Percentiles rank a stretch among this genome's conserved stretches.
phyloP scores from a whole-genome alignment of 1,140 invertebrate species.

The Conus betulinus region DNA sequence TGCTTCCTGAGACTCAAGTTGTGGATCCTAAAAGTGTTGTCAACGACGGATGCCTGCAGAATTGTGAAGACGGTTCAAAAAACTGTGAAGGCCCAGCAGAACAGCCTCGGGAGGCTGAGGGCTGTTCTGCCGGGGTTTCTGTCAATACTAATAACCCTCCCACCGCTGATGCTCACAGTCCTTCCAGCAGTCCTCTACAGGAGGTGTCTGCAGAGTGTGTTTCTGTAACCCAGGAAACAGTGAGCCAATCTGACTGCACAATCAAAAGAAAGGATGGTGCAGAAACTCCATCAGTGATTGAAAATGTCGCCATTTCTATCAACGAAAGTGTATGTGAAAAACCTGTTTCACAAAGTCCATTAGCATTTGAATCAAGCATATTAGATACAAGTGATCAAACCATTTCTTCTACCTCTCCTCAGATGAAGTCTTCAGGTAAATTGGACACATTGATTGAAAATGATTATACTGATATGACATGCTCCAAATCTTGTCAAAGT shows the following conservation, averaged over 20 bases:
- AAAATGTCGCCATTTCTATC: neutral
- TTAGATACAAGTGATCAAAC: neutral
- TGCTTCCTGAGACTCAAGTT: constrained; percentile 72
- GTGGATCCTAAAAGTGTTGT: constrained; percentile 73
- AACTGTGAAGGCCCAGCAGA: constrained; percentile 69
- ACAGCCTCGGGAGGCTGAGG: constrained; percentile 44
- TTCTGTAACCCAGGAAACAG: neutral
- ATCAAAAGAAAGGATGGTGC: neutral
- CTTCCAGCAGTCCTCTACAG: neutral
- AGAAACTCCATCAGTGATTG: neutral
- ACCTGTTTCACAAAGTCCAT: neutral
- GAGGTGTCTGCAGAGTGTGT: neutral
- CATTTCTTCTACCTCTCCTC: constrained; percentile 4
- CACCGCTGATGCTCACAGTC: neutral
- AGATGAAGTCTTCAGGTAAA: neutral
- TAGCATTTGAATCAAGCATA: neutral
- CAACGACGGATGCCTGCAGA: constrained; percentile 65
- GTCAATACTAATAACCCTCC: constrained; percentile 37
- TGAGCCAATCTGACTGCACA: neutral
- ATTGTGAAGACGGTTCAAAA: constrained; percentile 62
- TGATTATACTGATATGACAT: neutral
- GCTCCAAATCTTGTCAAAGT: neutral
- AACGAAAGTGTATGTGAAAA: neutral
- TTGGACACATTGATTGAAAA: neutral
- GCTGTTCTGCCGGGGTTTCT: constrained; percentile 46